Base-by-base conservation (phyloP, 2,113 vertebrate species). In the Leptosomus discolor region DNA sequence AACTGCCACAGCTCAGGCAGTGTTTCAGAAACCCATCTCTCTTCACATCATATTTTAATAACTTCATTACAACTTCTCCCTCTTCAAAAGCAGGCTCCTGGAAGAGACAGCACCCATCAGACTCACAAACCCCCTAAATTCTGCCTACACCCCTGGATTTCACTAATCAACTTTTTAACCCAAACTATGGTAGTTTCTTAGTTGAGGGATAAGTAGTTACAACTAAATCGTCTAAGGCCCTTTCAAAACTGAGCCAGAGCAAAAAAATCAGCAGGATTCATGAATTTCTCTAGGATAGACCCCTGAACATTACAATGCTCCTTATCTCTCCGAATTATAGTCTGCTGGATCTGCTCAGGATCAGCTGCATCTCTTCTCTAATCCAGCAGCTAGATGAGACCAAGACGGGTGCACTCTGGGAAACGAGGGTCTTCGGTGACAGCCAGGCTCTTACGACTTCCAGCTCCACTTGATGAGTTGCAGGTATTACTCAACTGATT, bases 311-410 rank as follows among this genome's bases (percentile, higher is more conserved):
- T 93, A 92, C 87, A 95, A 77, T 78, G 56, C 27, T 76, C 88
- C 88, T 96, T 95, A 94, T 97, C 95, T 90, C 70, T 37, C 84
- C 15, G 2, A 93, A 90, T 90, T 94, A 92, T 32, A 95, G 92
- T 83, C 85, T 96, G 94, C 79, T 93, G 94, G 95, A 92, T 94
- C 94, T 97, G 95, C 94, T 92, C 83, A 90, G 92, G 94, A 92
- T 96, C 95, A 96, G 89, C 93, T 81, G 89, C 92, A 68, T 94
- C 90, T 88, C 16, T 24, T 67, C 85, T 74, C 90, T 96, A 97
- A 96, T 97, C 94, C 97, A 96, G 92, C 92, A 77, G 88, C 6
- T 4, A 95, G 92, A 94, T 80, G 85, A 94, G 95, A 90, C 92
- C 90, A 80, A 83, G 78, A 96, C 75, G 82, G 75, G 32, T 41